Percentiles rank a stretch among this genome's conserved stretches.
Evolutionary conservation across 1,140 invertebrate genomes (phyloP).

Genomic region (Drosophila orosa): DNA sequence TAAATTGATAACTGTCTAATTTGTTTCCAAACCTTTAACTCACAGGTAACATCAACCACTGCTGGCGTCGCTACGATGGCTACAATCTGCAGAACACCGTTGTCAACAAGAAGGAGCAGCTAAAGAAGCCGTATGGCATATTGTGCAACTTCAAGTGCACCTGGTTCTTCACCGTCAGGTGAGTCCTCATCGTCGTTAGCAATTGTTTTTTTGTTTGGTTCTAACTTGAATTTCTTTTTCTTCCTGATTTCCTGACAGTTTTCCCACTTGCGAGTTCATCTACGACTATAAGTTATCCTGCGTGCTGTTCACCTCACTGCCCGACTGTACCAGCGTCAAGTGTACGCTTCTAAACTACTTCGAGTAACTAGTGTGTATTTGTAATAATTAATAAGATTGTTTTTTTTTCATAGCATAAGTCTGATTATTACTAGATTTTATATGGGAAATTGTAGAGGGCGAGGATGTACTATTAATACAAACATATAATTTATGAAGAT

Average conservation of each 20-base stretch:
- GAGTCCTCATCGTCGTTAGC: not conserved
- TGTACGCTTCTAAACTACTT: slow-evolving; percentile 82
- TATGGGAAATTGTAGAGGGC: slow-evolving; percentile 44
- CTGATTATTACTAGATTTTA: slow-evolving; percentile 61
- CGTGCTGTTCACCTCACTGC: slow-evolving; percentile 83
- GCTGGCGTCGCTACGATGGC: slow-evolving; percentile 83
- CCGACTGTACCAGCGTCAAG: slow-evolving; percentile 80
- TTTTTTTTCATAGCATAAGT: slow-evolving; percentile 56
- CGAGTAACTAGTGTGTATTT: slow-evolving; percentile 63
- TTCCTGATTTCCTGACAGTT: slow-evolving; percentile 43
- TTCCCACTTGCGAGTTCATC: slow-evolving; percentile 82
- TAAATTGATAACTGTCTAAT: not conserved
- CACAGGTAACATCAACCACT: slow-evolving; percentile 80
- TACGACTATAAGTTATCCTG: slow-evolving; percentile 83
- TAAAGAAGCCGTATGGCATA: slow-evolving; percentile 83
- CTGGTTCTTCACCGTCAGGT: slow-evolving; percentile 83
- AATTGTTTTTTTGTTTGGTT: not conserved
- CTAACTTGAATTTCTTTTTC: not conserved
- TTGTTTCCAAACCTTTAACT: not conserved
- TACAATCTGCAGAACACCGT: slow-evolving; percentile 81
- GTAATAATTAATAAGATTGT: slow-evolving; percentile 15
- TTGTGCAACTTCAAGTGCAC: slow-evolving; percentile 83
- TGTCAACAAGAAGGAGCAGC: slow-evolving; percentile 81
- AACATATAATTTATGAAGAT: slow-evolving; percentile 15
- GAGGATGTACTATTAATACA: slow-evolving; percentile 33